Evolutionary conservation across 2,113 vertebrate genomes (phyloP).

Genomic region (Barnardius zonarius): DNA sequence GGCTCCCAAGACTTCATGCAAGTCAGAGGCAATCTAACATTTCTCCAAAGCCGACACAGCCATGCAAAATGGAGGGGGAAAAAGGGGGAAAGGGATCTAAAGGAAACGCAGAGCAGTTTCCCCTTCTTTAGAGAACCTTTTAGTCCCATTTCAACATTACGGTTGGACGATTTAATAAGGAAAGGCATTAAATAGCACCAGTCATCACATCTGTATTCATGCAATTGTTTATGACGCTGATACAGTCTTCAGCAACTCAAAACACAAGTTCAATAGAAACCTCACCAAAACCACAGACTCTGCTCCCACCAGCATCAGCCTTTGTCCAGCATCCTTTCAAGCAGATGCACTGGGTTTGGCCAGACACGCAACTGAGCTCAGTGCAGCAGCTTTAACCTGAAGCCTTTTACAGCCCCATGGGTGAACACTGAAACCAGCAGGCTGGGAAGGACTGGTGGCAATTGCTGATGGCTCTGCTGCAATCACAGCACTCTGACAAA

Average conservation of each 20-base stretch:
- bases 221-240: background rate
- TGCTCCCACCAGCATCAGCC: background rate
- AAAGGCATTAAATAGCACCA: background rate
- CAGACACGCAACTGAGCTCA: rapidly evolving
- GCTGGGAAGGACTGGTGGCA: background rate
- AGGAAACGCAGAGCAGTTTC: background rate
- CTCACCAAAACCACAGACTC: background rate
- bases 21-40: background rate
- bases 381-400: background rate
- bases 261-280: background rate
- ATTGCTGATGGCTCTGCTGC: background rate
- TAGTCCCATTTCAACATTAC: background rate
- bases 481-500: background rate
- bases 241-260: background rate
- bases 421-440: background rate
- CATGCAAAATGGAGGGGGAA: background rate
- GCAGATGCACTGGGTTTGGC: background rate
- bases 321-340: background rate
- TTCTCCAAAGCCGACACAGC: background rate
- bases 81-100: background rate
- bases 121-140: background rate
- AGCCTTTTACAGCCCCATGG: rapidly evolving
- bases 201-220: background rate
- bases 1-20: background rate
- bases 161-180: background rate